Conservation (phyloP, 2,888 invertebrate genomes). For the Ametastegia equiseti region DNA sequence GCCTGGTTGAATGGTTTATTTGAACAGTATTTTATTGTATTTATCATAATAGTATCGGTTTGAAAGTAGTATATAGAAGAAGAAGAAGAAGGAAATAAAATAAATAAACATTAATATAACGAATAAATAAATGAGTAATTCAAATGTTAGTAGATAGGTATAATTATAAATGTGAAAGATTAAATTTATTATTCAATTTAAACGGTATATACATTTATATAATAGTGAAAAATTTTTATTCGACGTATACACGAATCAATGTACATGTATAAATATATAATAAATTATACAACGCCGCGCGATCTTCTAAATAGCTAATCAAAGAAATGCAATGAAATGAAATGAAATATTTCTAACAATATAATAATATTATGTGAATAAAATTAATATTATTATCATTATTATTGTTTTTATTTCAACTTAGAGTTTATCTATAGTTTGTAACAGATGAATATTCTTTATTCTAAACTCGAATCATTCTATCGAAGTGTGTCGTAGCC, state of each 20-base stretch:
- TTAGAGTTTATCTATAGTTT: constrained; percentile 19
- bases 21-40: constrained; percentile 51
- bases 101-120: background rate
- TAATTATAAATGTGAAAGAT: background rate
- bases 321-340: too few relatives aligned
- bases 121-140: background rate
- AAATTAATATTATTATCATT: constrained; percentile 30
- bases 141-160: constrained; percentile 4
- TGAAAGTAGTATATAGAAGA: background rate
- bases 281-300: background rate
- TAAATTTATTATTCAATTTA: background rate
- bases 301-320: constrained; percentile 21
- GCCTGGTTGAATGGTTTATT: constrained; percentile 59
- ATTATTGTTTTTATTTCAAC: background rate
- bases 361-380: constrained; percentile 37
- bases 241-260: constrained; percentile 17
- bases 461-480: background rate
- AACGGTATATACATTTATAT: constrained; percentile 1
- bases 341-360: constrained; percentile 28
- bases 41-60: constrained; percentile 24
- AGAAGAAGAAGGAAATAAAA: background rate
- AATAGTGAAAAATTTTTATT: background rate
- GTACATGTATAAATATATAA: too few relatives aligned
- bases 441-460: background rate
- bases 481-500: too few relatives aligned